Evolutionary conservation across 2,888 invertebrate genomes (phyloP), one percentile per base, ranked within the genome.

Genomic region (Drosophila mettleri): DNA sequence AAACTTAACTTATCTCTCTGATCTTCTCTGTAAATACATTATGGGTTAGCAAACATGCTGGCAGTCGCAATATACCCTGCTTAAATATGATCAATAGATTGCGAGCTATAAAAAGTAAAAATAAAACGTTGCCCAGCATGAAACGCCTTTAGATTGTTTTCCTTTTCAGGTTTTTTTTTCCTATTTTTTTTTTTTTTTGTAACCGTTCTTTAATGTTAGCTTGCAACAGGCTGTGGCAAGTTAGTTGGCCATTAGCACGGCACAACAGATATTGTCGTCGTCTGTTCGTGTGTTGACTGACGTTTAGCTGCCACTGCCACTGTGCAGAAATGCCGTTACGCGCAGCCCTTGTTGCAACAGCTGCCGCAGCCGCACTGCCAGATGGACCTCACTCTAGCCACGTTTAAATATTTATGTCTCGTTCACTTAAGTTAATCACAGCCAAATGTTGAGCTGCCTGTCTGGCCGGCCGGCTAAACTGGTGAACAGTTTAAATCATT

Each of bases 381-480:
- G 29, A 14, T 36, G 41, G 38, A 46, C 31, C 39, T 16, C 24
- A 6, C 43, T 45, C 14, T 14, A 22, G 34, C 49, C 16, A 16
- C 79, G 82, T 73, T 87, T 85, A 85, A 89, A 89, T 85, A 89
- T 89, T 87, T 85, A 85, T 85, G 88, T 74, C 86, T 76, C 87
- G 82, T 87, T 88, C 87, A 89, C 86, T 85, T 89, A 85, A 85
- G 74, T 87, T 89, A 85, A 85, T 89, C 88, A 78, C 85, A 77
- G 76, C 82, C 59, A 87, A 87, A 74, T 74, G 85, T 77, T 77
- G 74, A 79, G 77, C 63, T 76, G 72, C 3, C 20, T 39, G 38
- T 5, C 14, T 38, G 12, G 5, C 38, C 20, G 7, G 34, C 34
- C 38, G 10, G 74, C 82, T 74, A 69, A 64, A 46, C 38, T 46